phyloP scores from a whole-genome alignment of 2,113 vertebrate genomes.

The Scomber scombrus region DNA sequence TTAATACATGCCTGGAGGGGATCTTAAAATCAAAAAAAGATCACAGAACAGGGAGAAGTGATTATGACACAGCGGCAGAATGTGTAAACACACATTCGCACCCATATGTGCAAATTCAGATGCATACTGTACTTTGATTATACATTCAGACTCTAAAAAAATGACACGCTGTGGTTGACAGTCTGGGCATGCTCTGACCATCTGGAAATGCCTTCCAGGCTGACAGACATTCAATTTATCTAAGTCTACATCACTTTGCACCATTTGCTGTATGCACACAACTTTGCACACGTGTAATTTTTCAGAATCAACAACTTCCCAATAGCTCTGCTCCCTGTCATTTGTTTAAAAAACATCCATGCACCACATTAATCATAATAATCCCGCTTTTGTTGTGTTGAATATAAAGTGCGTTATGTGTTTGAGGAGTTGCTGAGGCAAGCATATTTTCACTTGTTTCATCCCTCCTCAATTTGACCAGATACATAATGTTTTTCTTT shows the following conservation, averaged over 20 bases:
- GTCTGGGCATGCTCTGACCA: conserved; percentile 38
- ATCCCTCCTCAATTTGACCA: conserved; percentile 25
- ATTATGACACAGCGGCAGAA: neutral
- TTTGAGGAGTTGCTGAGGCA: conserved; percentile 60
- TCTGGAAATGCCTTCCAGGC: conserved; percentile 52
- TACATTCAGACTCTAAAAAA: conserved; percentile 13
- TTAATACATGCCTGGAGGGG: too few relatives aligned
- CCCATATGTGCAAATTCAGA: conserved; percentile 16
- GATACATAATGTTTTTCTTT: conserved; percentile 38
- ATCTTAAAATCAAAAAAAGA: too few relatives aligned
- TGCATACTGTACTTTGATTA: neutral
- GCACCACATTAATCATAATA: conserved; percentile 74
- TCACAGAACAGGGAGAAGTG: too few relatives aligned
- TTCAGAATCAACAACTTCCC: conserved; percentile 60
- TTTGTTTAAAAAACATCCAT: conserved; percentile 55
- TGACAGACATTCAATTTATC: conserved; percentile 56
- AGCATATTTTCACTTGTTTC: conserved; percentile 43
- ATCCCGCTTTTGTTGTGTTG: conserved; percentile 42
- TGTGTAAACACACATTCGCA: neutral
- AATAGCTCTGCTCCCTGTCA: conserved; percentile 44
- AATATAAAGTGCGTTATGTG: conserved; percentile 58
- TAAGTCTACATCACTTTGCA: conserved; percentile 46
- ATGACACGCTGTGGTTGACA: conserved; percentile 29
- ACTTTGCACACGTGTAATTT: conserved; percentile 43
- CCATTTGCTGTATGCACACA: conserved; percentile 52